Conservation (phyloP, 1,140 invertebrate genomes). For the Prorops nasuta region DNA sequence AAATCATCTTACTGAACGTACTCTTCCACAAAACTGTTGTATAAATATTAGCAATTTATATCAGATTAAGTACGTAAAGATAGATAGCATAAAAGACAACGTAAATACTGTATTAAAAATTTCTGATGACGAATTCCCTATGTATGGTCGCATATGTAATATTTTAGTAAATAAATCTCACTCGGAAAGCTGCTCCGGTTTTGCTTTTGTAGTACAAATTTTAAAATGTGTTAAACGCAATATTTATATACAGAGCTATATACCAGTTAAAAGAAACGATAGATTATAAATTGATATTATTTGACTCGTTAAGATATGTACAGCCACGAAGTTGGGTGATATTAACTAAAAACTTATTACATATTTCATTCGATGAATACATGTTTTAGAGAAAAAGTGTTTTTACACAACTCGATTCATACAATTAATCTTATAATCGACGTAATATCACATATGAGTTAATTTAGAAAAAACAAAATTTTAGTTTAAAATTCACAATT, state of each 20-base stretch:
- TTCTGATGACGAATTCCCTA: not conserved
- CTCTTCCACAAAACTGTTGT: not conserved
- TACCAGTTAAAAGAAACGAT: not conserved
- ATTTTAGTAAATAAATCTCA: not conserved
- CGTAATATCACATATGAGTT: too few relatives aligned
- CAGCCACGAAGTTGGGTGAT: not conserved
- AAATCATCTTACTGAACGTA: not conserved
- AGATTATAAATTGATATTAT: not conserved
- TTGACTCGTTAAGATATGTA: not conserved
- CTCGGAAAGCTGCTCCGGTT: not conserved
- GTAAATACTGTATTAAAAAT: not conserved
- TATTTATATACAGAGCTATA: not conserved
- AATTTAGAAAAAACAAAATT: too few relatives aligned
- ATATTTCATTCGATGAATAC: conserved; percentile 1
- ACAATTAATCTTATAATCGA: too few relatives aligned
- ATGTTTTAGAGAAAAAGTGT: too few relatives aligned
- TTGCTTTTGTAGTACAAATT: not conserved
- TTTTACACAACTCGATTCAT: too few relatives aligned
- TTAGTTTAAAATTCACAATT: too few relatives aligned
- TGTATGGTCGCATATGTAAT: not conserved
- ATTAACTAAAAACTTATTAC: not conserved
- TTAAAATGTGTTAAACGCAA: conserved; percentile 1
- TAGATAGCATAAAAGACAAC: not conserved
- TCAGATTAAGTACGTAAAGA: not conserved
- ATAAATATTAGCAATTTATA: not conserved